Percentiles rank a stretch among this genome's conserved stretches.
Evolutionary conservation across 2,888 invertebrate species (phyloP).

Genomic region (Thysanoteuthis rhombus): DNA sequence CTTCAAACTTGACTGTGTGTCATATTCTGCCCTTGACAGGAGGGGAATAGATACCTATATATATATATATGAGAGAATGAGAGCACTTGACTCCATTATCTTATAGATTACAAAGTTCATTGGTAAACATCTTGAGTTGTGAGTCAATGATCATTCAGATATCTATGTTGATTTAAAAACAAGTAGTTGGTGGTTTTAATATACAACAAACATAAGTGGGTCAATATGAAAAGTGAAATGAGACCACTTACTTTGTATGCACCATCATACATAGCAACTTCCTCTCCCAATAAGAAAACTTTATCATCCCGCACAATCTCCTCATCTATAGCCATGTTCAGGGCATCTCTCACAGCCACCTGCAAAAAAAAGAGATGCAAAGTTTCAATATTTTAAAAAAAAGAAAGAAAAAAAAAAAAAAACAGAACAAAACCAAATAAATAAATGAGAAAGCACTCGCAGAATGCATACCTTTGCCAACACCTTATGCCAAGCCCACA

Average conservation of each 20-base stretch:
- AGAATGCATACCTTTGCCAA: no score
- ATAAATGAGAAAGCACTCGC: no score
- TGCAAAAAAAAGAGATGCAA: slow-evolving; percentile 64
- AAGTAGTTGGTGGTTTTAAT: no score
- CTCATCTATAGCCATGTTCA: slow-evolving; percentile 95
- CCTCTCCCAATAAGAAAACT: slow-evolving; percentile 89
- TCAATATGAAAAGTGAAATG: not conserved
- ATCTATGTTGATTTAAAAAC: no score
- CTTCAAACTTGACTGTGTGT: no score
- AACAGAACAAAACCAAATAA: no score
- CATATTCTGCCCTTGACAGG: no score
- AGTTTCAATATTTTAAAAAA: not conserved
- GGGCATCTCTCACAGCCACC: slow-evolving; percentile 94
- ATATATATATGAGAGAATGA: no score
- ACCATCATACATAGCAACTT: slow-evolving; percentile 98
- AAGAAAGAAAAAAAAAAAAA: not conserved
- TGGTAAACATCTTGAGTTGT: not conserved
- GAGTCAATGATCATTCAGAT: not conserved
- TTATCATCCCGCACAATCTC: slow-evolving; percentile 91
- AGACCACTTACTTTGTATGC: slow-evolving; percentile 77
- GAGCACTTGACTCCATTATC: no score
- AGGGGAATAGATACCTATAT: no score
- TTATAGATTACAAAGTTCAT: not conserved
- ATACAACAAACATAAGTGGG: not conserved
- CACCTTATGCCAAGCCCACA: no score